Percentiles rank a stretch among this genome's conserved stretches.
phyloP scores from a whole-genome alignment of 2,113 vertebrate genomes.

The Herpailurus yagouaroundi region DNA sequence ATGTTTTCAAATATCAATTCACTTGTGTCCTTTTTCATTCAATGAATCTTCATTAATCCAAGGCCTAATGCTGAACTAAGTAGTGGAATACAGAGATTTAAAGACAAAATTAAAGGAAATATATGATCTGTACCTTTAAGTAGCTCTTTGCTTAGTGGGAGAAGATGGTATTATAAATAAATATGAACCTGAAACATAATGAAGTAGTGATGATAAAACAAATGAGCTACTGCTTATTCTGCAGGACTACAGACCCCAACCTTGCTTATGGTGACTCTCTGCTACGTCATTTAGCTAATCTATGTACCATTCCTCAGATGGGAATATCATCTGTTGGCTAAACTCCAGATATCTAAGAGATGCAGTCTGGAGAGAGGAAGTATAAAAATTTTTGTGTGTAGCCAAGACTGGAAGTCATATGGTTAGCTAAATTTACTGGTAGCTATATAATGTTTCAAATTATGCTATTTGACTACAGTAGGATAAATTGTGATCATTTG shows the following conservation, averaged over 20 bases:
- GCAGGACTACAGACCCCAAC: not conserved
- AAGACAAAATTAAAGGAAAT: not conserved
- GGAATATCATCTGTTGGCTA: not conserved
- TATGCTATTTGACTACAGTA: not conserved
- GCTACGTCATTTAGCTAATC: not conserved
- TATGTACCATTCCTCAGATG: not conserved
- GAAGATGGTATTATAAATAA: not conserved
- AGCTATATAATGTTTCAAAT: not conserved
- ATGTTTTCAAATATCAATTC: not conserved
- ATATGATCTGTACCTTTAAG: not conserved
- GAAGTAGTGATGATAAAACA: not conserved
- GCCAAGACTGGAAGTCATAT: not conserved
- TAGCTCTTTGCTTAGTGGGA: not conserved
- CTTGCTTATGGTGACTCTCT: not conserved
- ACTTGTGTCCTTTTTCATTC: not conserved
- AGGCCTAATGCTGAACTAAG: not conserved
- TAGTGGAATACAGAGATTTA: conserved; percentile 1
- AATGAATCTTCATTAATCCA: not conserved
- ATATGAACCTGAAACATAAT: not conserved
- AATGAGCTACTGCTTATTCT: not conserved
- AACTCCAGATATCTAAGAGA: not conserved
- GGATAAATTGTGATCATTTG: not conserved
- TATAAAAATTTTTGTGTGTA: not conserved
- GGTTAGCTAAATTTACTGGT: not conserved
- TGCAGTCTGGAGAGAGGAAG: not conserved